Conservation (phyloP, 2,113 vertebrate species). For the Indicator maculatus region DNA sequence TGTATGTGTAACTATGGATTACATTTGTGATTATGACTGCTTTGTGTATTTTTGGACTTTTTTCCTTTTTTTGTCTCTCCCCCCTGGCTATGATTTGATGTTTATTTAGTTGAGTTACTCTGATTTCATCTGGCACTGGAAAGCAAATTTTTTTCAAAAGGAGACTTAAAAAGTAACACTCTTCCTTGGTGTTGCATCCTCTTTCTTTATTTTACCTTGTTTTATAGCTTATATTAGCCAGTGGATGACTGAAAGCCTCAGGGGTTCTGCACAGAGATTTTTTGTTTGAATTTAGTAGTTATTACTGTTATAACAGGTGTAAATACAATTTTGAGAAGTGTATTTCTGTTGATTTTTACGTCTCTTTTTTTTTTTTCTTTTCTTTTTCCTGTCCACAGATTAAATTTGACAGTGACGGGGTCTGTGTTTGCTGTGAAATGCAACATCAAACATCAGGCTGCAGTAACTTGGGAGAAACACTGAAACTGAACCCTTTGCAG, state of each 20-base stretch:
- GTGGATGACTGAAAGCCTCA: not conserved
- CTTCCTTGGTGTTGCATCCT: not conserved
- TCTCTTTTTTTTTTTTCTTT: conserved; percentile 19
- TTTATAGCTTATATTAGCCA: not conserved
- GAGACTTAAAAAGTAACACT: not conserved
- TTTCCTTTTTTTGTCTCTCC: not conserved
- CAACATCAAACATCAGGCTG: conserved; percentile 92
- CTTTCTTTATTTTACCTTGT: not conserved
- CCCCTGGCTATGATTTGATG: not conserved
- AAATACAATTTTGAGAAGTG: not conserved
- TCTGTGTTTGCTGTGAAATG: conserved; percentile 96
- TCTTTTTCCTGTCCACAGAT: conserved; percentile 72
- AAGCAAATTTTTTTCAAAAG: not conserved
- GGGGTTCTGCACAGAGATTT: not conserved
- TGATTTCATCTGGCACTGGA: not conserved
- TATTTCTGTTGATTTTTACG: not conserved
- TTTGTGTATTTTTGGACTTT: not conserved
- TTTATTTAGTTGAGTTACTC: not conserved
- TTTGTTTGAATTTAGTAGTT: not conserved
- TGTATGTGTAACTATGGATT: not conserved
- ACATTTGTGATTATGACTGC: not conserved
- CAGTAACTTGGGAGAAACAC: conserved; percentile 92
- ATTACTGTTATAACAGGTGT: not conserved
- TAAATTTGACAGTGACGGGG: conserved; percentile 93
- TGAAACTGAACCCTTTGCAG: conserved; percentile 93